Percentiles rank a stretch among this genome's conserved stretches.
phyloP scores from a whole-genome alignment of 92 coral and sea anemone genomes.

The Porites evermanni region DNA sequence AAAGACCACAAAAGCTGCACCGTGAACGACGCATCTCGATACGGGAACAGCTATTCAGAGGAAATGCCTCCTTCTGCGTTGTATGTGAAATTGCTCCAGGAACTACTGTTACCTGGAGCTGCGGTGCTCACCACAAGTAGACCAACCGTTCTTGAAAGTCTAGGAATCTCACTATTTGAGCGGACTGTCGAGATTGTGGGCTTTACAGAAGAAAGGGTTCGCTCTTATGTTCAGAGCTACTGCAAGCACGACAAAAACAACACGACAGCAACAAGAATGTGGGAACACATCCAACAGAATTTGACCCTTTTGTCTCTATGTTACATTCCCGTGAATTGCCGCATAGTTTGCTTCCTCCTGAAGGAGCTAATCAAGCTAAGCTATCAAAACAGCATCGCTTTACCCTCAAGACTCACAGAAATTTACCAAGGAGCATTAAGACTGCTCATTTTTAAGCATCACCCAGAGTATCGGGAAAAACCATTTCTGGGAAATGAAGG shows the following conservation, averaged over 20 bases:
- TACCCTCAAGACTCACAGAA: slow-evolving; percentile 26
- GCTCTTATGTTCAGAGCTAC: slow-evolving; percentile 49
- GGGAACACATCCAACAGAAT: slow-evolving; percentile 28
- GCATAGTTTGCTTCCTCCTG: slow-evolving; percentile 24
- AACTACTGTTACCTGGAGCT: slow-evolving; percentile 43
- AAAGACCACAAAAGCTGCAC: slow-evolving; percentile 30
- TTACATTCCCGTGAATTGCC: slow-evolving; percentile 60
- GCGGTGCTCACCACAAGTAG: slow-evolving; percentile 61
- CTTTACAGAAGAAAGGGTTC: slow-evolving; percentile 58
- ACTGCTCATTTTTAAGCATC: slow-evolving; percentile 45
- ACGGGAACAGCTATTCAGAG: slow-evolving; percentile 30
- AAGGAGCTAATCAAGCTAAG: slow-evolving; percentile 16
- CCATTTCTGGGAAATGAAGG: slow-evolving; percentile 32
- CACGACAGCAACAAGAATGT: slow-evolving; percentile 7
- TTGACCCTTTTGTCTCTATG: slow-evolving; percentile 61
- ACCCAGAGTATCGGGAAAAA: slow-evolving; percentile 33
- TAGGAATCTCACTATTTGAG: slow-evolving; percentile 42
- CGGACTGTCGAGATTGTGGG: slow-evolving; percentile 69
- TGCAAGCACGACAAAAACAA: slow-evolving; percentile 30
- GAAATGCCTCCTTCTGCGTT: slow-evolving; percentile 52
- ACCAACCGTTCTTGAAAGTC: slow-evolving; percentile 60
- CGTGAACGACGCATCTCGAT: slow-evolving; percentile 32
- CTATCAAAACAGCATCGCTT: background rate
- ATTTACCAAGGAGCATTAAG: slow-evolving; percentile 37
- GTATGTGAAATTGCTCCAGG: slow-evolving; percentile 53